Base-by-base conservation (phyloP, 2,113 vertebrate species). In the Lucifuga dentata region DNA sequence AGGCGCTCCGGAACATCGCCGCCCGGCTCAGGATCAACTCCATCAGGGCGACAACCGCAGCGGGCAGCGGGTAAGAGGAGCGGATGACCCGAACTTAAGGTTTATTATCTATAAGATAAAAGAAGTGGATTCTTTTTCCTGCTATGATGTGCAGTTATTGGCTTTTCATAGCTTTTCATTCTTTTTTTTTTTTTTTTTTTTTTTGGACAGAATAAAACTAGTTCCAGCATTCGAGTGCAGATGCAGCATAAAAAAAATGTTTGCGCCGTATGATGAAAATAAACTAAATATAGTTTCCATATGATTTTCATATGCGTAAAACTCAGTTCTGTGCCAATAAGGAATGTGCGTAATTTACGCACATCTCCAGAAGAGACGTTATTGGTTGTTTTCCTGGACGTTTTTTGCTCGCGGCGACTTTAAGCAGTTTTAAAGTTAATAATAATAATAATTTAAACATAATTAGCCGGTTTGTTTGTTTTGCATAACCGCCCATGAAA, bases 1-100 rank as follows among this genome's bases (percentile, higher is more conserved):
- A 96, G 92, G 93, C 95, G 66, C 92, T 98, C 81, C 94, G 92
- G 90, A 95, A 96, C 92, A 91, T 94, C 56, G 96, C 96, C 79
- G 94, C 90, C 82, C 92, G 95, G 17, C 94, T 98, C 58, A 90
- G 95, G 67, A 94, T 98, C 91, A 91, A 86, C 90, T 97, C 95
- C 69, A 96, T 97, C 90, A 94, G 90, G 81, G 94, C 95, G 81
- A 98, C 95, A 10, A 95, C 93, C 0, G 94, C 94, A 3, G 95
- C 95, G 16, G 95, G 95, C 81, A 95, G 92, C 0, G 26, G 26
- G 26, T 29, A 29, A 29, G 26, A 29, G 26, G 26, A 29, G 26
- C 3, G 26, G 26, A 29, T 29, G 26, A 29, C 3, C 26, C 26
- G 26, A 29, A 7, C 26, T 5, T 7, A 29, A 5, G 26, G 3